A percentile compares a stretch with the other conserved stretches of the same genome.
Evolutionary conservation across 2,113 vertebrate species (phyloP).

Genomic region (Embiotoca jacksoni): DNA sequence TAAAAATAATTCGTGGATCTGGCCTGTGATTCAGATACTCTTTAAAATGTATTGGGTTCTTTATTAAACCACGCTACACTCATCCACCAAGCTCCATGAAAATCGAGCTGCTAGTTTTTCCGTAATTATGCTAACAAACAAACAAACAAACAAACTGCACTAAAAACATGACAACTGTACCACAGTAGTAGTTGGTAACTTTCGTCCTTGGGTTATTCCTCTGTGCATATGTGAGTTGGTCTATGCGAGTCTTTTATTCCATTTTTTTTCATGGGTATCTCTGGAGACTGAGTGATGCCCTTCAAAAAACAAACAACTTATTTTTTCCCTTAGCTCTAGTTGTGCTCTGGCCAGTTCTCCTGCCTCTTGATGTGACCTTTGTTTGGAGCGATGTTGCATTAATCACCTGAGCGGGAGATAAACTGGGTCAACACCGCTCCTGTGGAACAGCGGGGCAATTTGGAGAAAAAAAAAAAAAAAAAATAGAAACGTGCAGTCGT

Average conservation of each 20-base stretch:
- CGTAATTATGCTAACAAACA: background rate
- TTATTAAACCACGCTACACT: no score
- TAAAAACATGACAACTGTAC: background rate
- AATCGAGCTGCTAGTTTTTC: no score
- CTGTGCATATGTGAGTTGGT: background rate
- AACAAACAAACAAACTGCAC: background rate
- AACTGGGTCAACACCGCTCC: constrained; percentile 79
- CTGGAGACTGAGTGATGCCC: constrained; percentile 44
- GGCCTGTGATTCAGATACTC: no score
- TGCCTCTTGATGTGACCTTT: constrained; percentile 77
- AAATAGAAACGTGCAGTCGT: background rate
- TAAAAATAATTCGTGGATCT: no score
- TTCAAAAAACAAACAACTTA: constrained; percentile 56
- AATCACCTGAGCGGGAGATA: constrained; percentile 80
- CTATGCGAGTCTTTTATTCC: background rate
- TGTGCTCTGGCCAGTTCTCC: constrained; percentile 52
- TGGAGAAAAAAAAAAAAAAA: constrained; percentile 13
- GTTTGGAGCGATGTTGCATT: constrained; percentile 76
- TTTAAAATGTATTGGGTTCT: no score
- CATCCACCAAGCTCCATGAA: no score
- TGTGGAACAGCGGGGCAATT: constrained; percentile 63
- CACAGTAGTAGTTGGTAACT: background rate
- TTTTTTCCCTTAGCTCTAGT: constrained; percentile 59
- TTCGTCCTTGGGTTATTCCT: background rate
- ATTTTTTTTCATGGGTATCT: constrained; percentile 16